phyloP scores from a whole-genome alignment of 2,888 invertebrate genomes.

The Ferrisia virgata region DNA sequence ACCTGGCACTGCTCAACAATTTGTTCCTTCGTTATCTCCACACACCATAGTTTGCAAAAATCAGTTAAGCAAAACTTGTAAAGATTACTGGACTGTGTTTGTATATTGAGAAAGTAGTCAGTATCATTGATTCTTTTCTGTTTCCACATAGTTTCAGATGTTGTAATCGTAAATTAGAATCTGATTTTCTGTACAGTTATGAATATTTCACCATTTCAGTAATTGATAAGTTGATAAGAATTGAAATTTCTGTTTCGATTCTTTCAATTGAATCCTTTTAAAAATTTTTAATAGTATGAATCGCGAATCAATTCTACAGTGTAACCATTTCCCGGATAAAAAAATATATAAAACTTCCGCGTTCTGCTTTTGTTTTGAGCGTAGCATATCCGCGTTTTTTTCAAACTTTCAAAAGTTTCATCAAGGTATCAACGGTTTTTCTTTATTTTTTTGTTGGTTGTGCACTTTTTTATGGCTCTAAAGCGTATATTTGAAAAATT shows the following conservation, averaged over 20 bases:
- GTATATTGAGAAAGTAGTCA: not conserved
- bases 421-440: slow-evolving; percentile 5
- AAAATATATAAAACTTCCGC: not conserved
- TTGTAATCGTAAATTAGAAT: not conserved
- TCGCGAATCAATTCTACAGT: too few relatives aligned
- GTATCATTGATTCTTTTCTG: not conserved
- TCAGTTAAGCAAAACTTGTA: not conserved
- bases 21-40: not conserved
- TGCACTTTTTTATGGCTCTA: not conserved
- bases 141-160: not conserved
- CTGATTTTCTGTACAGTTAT: not conserved
- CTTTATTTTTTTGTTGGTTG: not conserved
- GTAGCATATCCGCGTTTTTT: not conserved
- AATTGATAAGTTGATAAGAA: too few relatives aligned
- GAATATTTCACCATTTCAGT: too few relatives aligned
- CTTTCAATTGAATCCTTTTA: too few relatives aligned
- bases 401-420: not conserved
- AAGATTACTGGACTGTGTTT: not conserved
- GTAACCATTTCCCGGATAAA: not conserved
- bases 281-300: too few relatives aligned
- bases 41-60: not conserved
- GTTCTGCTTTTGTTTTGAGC: too few relatives aligned
- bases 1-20: not conserved
- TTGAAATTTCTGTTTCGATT: too few relatives aligned
- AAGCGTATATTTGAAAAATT: not conserved